Conservation (phyloP, 1,140 invertebrate genomes). For the Nasonia vitripennis region DNA sequence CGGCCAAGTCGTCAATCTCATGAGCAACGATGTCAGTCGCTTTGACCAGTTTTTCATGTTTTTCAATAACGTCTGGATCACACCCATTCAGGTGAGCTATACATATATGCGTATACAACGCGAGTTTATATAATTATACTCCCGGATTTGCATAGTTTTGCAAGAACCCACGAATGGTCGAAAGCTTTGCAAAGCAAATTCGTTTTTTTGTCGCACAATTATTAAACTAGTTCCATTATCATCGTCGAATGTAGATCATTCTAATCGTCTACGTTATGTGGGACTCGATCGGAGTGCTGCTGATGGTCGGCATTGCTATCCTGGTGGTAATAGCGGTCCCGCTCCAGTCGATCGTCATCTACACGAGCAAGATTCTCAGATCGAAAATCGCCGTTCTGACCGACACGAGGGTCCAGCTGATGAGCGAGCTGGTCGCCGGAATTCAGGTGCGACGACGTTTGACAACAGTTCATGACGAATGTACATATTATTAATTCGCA, state of each 20-base stretch:
- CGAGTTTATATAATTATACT: neutral
- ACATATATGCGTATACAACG: neutral
- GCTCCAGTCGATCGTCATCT: slow-evolving; percentile 80
- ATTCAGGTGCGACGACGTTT: slow-evolving; percentile 76
- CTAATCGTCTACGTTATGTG: slow-evolving; percentile 80
- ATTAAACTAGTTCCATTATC: neutral
- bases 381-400: slow-evolving; percentile 78
- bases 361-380: slow-evolving; percentile 75
- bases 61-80: slow-evolving; percentile 81
- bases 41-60: slow-evolving; percentile 79
- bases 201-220: neutral
- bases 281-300: slow-evolving; percentile 80
- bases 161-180: neutral
- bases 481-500: neutral
- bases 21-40: slow-evolving; percentile 87
- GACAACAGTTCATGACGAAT: too few relatives aligned
- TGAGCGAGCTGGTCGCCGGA: slow-evolving; percentile 86
- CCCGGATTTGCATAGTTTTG: too few relatives aligned
- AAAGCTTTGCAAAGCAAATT: neutral
- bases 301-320: slow-evolving; percentile 82
- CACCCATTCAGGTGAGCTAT: slow-evolving; percentile 74
- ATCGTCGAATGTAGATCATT: slow-evolving; percentile 66
- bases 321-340: slow-evolving; percentile 79
- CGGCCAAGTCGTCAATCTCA: slow-evolving; percentile 89
- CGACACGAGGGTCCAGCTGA: slow-evolving; percentile 85